Evolutionary conservation across 2,113 vertebrate genomes (phyloP).

Genomic region (Phasianus colchicus): DNA sequence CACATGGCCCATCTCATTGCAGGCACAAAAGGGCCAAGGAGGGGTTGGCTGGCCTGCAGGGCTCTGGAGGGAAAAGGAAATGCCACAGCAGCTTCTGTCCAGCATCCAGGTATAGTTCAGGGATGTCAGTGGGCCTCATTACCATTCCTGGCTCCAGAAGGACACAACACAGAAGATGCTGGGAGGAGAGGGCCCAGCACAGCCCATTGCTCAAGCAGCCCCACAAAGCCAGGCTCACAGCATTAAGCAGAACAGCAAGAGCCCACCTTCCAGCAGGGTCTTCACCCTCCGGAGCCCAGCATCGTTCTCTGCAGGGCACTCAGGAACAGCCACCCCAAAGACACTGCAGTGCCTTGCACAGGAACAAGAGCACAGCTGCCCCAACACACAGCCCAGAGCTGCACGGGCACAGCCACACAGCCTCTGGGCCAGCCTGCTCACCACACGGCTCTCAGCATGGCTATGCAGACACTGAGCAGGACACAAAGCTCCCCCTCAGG

Average conservation of each 20-base stretch:
- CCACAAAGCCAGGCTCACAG: not conserved
- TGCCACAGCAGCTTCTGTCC: not conserved
- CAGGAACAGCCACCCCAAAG: not conserved
- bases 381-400: not conserved
- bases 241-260: rapidly evolving
- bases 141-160: not conserved
- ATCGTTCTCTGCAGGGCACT: not conserved
- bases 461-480: not conserved
- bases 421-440: not conserved
- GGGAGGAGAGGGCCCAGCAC: not conserved
- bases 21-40: not conserved
- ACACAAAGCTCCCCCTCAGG: not conserved
- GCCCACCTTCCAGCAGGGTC: not conserved
- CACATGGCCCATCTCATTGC: not conserved
- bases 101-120: not conserved
- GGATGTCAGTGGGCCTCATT: not conserved
- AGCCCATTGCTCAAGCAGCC: not conserved
- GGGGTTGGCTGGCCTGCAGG: not conserved
- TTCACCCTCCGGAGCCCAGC: not conserved
- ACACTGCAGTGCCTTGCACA: not conserved
- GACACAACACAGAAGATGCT: not conserved
- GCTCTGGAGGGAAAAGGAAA: not conserved
- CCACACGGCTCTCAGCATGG: not conserved
- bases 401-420: not conserved
- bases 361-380: not conserved